Base-by-base conservation (phyloP, 2,797 vertebrate species). In the Chanos chanos region DNA sequence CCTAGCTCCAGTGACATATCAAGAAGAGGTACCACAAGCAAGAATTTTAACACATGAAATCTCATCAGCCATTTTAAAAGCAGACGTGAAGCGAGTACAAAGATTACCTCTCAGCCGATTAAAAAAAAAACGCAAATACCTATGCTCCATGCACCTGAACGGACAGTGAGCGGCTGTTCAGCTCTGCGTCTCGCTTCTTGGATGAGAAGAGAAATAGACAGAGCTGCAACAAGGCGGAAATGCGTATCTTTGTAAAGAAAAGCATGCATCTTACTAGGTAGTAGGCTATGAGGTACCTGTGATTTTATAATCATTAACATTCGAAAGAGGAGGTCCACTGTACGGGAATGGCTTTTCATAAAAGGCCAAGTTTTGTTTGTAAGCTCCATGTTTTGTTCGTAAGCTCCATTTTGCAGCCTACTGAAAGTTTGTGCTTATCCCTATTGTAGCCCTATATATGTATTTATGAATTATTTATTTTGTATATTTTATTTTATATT, bases 221-320 rank as follows among this genome's bases (percentile, higher is more conserved):
- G 25, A 30, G 52, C 52, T 54, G 50, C 33, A 53, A 25, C 51
- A 40, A 54, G 51, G 51, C 31, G 54, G 34, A 54, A 7, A 54
- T 37, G 34, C 51, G 39, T 15, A 9, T 53, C 50, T 37, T 25
- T 53, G 22, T 7, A 4, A 39, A 54, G n/a, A 10, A 39, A 53
- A 36, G 37, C 48, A 21, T 47, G 9, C 18, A 22, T 44, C 44
- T 47, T 12, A 47, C 24, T 47, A 12, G 13, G 28, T 33, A 33
- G 28, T 9, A 30, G 48, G 48, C 28, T 31, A 19, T 33, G 28
- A 21, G 4, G 16, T n/a, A n/a, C 8, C 4, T 7, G 16, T 33
- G 15, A 13, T 33, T 50, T 31, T 33, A 33, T 50, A 33, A 30
- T 49, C 39, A 41, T 18, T 19, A 19, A 41, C 41, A 41, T 41